phyloP scores from a whole-genome alignment of 2,113 vertebrate species.

The Diglossa brunneiventris region DNA sequence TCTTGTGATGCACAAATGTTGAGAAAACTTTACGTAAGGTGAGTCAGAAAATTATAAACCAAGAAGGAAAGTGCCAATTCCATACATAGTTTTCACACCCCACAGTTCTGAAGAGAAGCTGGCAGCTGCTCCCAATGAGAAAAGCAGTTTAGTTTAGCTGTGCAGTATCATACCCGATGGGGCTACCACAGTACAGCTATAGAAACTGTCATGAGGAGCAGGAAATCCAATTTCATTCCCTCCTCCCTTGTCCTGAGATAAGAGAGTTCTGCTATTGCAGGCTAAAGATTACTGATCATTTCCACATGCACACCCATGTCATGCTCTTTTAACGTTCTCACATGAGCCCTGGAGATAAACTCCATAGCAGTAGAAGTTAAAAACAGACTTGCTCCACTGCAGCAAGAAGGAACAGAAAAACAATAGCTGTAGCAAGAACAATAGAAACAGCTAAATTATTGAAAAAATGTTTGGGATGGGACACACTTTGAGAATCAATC shows the following conservation, averaged over 20 bases:
- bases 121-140: not conserved
- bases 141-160: conserved; percentile 35
- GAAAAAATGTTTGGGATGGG: not conserved
- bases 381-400: not conserved
- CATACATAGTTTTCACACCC: not conserved
- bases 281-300: conserved; percentile 49
- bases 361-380: not conserved
- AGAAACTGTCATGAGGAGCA: not conserved
- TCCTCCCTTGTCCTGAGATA: not conserved
- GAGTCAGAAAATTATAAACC: not conserved
- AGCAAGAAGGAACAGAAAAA: not conserved
- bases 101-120: not conserved
- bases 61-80: not conserved
- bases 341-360: conserved; percentile 24
- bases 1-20: not conserved
- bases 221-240: conserved; percentile 52
- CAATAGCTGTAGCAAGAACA: not conserved
- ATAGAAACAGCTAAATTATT: not conserved
- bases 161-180: not conserved
- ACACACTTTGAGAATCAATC: not conserved
- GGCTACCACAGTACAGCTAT: not conserved
- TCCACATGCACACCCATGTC: conserved; percentile 1
- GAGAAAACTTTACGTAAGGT: not conserved
- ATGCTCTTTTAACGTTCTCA: conserved; percentile 19
- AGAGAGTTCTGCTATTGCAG: conserved; percentile 34